Evolutionary conservation across 2,888 invertebrate genomes (phyloP), one percentile per base, ranked within the genome.

Genomic region (Panopea generosa): DNA sequence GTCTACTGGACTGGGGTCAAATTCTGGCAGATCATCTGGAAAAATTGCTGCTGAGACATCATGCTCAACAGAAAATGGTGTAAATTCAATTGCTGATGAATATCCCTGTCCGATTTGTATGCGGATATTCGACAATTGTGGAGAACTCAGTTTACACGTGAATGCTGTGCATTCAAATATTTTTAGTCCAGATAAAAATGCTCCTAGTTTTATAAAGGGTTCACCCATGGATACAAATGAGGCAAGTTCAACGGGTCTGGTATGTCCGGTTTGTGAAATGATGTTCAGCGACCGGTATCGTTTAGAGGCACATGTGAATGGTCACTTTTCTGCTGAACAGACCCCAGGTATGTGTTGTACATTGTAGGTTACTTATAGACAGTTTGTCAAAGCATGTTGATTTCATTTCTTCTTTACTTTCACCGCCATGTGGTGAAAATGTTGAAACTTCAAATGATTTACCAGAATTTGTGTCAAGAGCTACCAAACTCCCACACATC

Each of bases 161-260:
- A 97, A 97, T 93, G 95, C 96, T 69, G 96, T 96, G 87, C 97
- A 97, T 91, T 94, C 95, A 88, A 96, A 96, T 93, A 95, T 96
- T 84, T 93, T 96, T 67, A 96, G 96, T 91, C 96, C 95, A 93
- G 93, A 91, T 87, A 92, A 87, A 67, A 63, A 61, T 68, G 22
- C 16, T 33, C 45, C 63, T 33, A 67, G 60, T 29, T 22, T 27
- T 38, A 18, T 50, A 33, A 26, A 43, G 11, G 47, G 38, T 16
- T 33, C 52, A 27, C 16, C 43, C 26, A 38, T 49, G 4, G 52
- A 14, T 52, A 57, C 50, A n/a, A 22, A 38, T 20, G 53, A 45
- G 6, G 60, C 45, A 18, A 56, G 65, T 2, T 60, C 66, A 27
- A 38, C 70, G 29, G 70, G 53, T 40, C 49, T 73, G 7, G 49